These are phyloP conservation scores for Eupristina koningsbergeri DNA, from an alignment of 1,140 invertebrate species.

Conservation along the genomic window DNA sequence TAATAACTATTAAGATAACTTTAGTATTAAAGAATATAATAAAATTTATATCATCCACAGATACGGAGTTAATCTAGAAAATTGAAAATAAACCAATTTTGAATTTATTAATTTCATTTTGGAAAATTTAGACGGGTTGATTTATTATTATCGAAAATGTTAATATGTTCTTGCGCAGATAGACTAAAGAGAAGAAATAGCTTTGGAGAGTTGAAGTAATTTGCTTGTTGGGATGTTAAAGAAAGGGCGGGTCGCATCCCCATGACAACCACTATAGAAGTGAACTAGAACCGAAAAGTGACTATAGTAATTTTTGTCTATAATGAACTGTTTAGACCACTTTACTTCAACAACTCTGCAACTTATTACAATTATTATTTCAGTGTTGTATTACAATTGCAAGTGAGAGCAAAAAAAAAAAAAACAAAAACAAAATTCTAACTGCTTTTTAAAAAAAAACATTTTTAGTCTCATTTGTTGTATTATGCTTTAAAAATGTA, in stretches of 20 bases:
- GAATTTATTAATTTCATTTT: background rate
- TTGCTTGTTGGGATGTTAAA: slow-evolving; percentile 46
- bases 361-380: background rate
- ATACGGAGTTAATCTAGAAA: background rate
- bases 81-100: background rate
- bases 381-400: background rate
- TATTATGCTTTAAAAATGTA: no score
- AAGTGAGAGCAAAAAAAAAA: background rate
- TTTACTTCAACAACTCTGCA: slow-evolving; percentile 14
- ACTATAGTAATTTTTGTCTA: slow-evolving; percentile 31
- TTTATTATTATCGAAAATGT: slow-evolving; percentile 6
- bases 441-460: background rate
- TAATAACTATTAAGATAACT: no score
- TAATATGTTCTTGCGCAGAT: slow-evolving; percentile 49
- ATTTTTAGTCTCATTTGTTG: no score
- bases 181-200: slow-evolving; percentile 28
- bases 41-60: no score
- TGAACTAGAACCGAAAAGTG: slow-evolving; percentile 13
- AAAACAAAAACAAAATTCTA: no score
- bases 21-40: no score
- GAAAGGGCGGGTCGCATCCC: slow-evolving; percentile 63
- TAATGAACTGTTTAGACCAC: slow-evolving; percentile 35
- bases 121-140: background rate
- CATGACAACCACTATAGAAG: slow-evolving; percentile 63
- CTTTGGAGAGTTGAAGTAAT: slow-evolving; percentile 21